Base-by-base conservation (phyloP, 92 coral and sea anemone species). In the Phymanthus crucifer region DNA sequence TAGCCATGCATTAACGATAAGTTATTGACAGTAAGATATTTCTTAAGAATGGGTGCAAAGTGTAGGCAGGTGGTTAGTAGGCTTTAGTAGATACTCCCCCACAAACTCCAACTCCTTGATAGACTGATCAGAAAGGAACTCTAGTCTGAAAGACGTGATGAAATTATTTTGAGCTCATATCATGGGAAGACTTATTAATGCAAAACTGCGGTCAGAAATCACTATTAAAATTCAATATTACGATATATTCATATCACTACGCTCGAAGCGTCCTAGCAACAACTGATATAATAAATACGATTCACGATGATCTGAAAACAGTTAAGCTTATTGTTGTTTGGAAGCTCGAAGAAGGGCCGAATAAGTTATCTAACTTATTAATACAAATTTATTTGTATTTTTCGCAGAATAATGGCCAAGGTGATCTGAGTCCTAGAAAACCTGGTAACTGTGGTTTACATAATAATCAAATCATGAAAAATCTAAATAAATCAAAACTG, bases 251-350 rank as follows among this genome's bases (percentile, higher is more conserved):
- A 61, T 61, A 34, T 27, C 26, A 61, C 68, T 29, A 61, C 48
- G 68, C 68, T 21, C 26, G 29, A 27, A 61, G 68, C 68, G 68
- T 61, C 68, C 35, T 61, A 61, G 68, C 68, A 61, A 61, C 68
- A 61, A 33, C 14, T 4, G 13, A 17, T 7, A 61, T 27, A 61
- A 61, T 61, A 61, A 16, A 7, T 21, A 16, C 23, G 24, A 58
- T 21, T 24, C 58, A 14, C 10, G 0, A 26, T 6, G 14, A n/a
- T 11, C 35, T 3, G 8, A 61, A 24, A n/a, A n/a, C n/a, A n/a
- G n/a, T n/a, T 29, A 5, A 27, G 26, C 10, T 8, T 24, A 11
- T 54, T 54, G 21, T 54, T 54, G 29, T 21, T 54, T 54, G 21
- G 27, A 21, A 3, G 64, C 24, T 21, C 64, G 8, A 54, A 54